Evolutionary conservation across 2,888 invertebrate genomes (phyloP).

Genomic region (Platycheirus rosarum): DNA sequence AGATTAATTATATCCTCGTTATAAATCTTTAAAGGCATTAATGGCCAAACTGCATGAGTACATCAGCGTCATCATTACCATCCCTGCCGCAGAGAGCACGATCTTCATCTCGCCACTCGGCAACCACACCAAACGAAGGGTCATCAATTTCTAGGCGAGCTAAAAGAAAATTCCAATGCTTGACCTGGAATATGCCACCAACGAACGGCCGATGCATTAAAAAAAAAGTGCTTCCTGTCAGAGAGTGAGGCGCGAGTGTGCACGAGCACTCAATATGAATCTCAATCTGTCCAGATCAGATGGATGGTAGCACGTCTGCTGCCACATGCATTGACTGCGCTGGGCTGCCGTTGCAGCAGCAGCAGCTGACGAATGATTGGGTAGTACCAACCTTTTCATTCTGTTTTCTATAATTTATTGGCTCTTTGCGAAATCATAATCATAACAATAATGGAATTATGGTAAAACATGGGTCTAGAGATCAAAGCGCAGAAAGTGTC

Average conservation of each 20-base stretch:
- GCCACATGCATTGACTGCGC: slow-evolving; percentile 52
- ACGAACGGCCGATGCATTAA: slow-evolving; percentile 59
- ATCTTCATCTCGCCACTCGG: slow-evolving; percentile 1
- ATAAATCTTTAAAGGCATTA: slow-evolving; percentile 63
- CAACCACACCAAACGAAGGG: slow-evolving; percentile 42
- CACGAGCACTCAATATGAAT: slow-evolving; percentile 69
- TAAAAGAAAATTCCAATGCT: slow-evolving; percentile 55
- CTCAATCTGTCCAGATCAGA: slow-evolving; percentile 73
- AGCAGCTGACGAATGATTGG: slow-evolving; percentile 59
- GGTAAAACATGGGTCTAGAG: slow-evolving; percentile 75
- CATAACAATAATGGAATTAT: slow-evolving; percentile 74
- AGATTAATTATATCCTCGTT: slow-evolving; percentile 74
- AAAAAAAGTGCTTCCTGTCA: slow-evolving; percentile 72
- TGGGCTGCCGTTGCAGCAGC: slow-evolving; percentile 18
- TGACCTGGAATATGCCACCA: slow-evolving; percentile 71
- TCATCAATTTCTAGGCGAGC: slow-evolving; percentile 66
- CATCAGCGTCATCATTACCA: slow-evolving; percentile 41
- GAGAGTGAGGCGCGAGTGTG: slow-evolving; percentile 60
- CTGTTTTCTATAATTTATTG: slow-evolving; percentile 73
- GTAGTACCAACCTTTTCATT: slow-evolving; percentile 60
- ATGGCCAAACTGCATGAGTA: slow-evolving; percentile 70
- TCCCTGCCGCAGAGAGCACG: slow-evolving; percentile 10
- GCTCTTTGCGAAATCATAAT: slow-evolving; percentile 75
- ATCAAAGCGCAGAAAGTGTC: slow-evolving; percentile 74
- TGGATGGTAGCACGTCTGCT: slow-evolving; percentile 73